phyloP scores from a whole-genome alignment of 2,797 vertebrate genomes.

The Sebastes paucispinis region DNA sequence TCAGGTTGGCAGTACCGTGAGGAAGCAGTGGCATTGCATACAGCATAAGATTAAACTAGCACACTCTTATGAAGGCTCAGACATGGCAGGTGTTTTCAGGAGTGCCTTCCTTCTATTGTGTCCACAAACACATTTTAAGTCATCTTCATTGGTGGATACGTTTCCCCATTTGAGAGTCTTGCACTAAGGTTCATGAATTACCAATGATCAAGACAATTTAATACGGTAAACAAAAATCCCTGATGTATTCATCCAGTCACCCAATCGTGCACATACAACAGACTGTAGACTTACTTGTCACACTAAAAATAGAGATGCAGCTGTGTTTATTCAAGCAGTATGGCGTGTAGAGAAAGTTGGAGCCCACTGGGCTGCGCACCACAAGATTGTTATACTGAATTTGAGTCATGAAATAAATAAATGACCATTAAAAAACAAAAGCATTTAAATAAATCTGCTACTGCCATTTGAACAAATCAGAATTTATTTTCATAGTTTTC shows the following conservation, averaged over 20 bases:
- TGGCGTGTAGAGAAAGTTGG: not conserved
- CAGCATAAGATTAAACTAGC: not conserved
- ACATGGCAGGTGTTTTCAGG: too few species aligned
- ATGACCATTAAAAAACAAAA: not conserved
- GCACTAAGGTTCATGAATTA: not conserved
- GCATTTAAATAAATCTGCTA: not conserved
- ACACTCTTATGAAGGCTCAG: not conserved
- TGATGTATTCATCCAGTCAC: not conserved
- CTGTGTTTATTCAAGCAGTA: constrained; percentile 3
- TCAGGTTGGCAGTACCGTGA: not conserved
- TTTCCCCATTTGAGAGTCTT: not conserved
- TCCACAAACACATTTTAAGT: not conserved
- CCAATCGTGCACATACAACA: not conserved
- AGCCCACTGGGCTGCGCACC: not conserved
- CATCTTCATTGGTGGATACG: not conserved
- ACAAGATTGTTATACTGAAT: not conserved
- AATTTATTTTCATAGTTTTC: not conserved
- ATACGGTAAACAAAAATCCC: not conserved
- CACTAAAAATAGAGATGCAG: not conserved
- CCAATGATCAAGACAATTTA: not conserved
- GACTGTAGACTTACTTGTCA: not conserved
- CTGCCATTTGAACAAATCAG: not conserved
- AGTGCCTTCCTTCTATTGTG: too few species aligned
- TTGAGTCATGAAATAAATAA: not conserved
- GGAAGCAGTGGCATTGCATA: not conserved